Evolutionary conservation across 92 coral and sea anemone species (phyloP), one percentile per base, ranked within the genome.

Genomic region (Actinostola sp.): DNA sequence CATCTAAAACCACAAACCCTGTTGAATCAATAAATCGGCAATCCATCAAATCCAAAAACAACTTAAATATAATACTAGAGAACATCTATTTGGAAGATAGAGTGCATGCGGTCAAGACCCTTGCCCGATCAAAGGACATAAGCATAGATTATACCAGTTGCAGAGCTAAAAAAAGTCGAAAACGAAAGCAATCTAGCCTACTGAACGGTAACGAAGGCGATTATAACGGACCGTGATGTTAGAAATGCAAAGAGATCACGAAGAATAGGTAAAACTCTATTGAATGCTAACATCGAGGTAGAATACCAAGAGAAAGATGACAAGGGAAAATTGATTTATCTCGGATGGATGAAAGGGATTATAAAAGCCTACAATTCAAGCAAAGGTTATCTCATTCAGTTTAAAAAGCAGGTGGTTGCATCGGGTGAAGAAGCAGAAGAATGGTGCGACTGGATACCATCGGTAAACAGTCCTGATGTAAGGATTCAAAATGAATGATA

Each of bases 41-140:
- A 60, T 58, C 80, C 28, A 61, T 72, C 28, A 63, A 72, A 51
- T 62, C 71, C 11, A 72, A 63, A 52, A 72, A 64, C 61, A 80
- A 64, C 28, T 61, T 71, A 50, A 70, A 79, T 63, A 45, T 64
- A 23, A 61, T 79, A 16, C 73, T 71, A 7, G 85, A 79, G 41
- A 79, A 79, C 63, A 79, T 79, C 17, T 72, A 72, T 60, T 38
- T 80, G 49, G 86, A 80, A 55, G 81, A 80, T 64, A 23, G 86
- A 28, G 53, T 80, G 17, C 86, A 80, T n/a, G 81, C 86, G 23
- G 81, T 63, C 26, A 80, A 80, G 63, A 72, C 72, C 63, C 43
- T 71, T 0, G 84, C 84, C n/a, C 60, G 72, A 1, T 79, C 79
- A 43, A 21, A 33, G 2, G 38, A 79, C 29, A 49, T 79, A 8